Evolutionary conservation across 2,113 vertebrate genomes (phyloP).

Genomic region (Spea bombifrons): DNA sequence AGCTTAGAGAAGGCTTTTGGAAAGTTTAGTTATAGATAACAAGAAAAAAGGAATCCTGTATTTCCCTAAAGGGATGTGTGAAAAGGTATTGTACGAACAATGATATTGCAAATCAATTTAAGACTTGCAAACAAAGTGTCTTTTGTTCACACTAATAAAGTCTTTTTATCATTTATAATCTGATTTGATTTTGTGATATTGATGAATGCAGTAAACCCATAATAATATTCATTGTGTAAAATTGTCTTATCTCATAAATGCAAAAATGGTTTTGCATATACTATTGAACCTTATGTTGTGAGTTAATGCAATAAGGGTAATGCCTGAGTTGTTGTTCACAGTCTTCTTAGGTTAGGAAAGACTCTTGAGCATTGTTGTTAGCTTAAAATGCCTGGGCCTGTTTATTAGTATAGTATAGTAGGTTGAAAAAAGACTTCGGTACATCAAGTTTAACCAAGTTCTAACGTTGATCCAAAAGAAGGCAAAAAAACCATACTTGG

Average conservation of each 20-base stretch:
- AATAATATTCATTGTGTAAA: neutral
- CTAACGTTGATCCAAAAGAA: too few species aligned
- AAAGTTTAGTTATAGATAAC: conserved; percentile 1
- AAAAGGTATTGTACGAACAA: neutral
- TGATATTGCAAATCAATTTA: conserved; percentile 1
- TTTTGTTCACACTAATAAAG: conserved; percentile 1
- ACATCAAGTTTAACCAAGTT: too few species aligned
- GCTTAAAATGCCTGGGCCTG: too few species aligned
- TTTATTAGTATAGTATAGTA: too few species aligned
- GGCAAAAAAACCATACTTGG: too few species aligned
- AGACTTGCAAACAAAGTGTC: neutral
- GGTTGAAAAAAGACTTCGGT: too few species aligned
- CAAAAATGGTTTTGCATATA: too few species aligned
- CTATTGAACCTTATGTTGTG: too few species aligned
- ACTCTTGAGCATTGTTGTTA: too few species aligned
- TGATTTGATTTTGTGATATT: neutral
- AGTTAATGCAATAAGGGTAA: too few species aligned
- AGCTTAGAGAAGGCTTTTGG: neutral
- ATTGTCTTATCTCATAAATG: neutral
- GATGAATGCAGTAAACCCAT: neutral
- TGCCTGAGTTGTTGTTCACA: too few species aligned
- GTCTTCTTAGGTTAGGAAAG: too few species aligned
- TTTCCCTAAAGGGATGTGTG: neutral
- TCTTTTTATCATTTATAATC: neutral
- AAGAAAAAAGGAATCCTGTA: neutral